Conservation (phyloP, 2,797 vertebrate genomes). For the Lepus oiostolus region DNA sequence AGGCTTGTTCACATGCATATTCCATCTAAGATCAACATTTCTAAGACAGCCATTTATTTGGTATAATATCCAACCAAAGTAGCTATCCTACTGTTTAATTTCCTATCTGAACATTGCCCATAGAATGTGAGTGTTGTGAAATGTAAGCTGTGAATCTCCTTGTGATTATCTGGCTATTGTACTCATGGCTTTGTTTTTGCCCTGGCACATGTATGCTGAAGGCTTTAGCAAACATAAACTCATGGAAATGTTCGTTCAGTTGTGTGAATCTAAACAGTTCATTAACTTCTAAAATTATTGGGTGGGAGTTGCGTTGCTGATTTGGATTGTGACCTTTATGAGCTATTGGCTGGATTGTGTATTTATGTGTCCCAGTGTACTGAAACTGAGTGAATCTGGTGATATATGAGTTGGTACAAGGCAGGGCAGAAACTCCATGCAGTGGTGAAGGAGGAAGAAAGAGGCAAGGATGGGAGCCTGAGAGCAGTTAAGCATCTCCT, state of each 20-base stretch:
- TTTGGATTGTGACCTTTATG: conserved; percentile 76
- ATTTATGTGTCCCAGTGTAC: conserved; percentile 71
- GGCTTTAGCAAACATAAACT: conserved; percentile 75
- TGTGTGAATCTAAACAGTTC: conserved; percentile 78
- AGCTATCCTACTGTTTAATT: not conserved
- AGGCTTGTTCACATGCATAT: not conserved
- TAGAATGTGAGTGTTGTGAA: not conserved
- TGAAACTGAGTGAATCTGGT: conserved; percentile 67
- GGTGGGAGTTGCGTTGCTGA: conserved; percentile 73
- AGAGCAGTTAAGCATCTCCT: not conserved
- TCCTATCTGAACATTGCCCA: not conserved
- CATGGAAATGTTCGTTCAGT: conserved; percentile 60
- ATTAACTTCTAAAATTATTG: conserved; percentile 82
- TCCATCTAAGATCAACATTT: not conserved
- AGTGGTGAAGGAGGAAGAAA: conserved; percentile 63
- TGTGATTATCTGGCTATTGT: not conserved
- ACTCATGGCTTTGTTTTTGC: conserved; percentile 62
- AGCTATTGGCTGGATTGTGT: conserved; percentile 61
- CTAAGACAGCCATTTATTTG: not conserved
- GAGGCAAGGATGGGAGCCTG: not conserved
- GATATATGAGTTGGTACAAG: conserved; percentile 25
- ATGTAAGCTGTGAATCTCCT: not conserved
- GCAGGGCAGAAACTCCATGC: conserved; percentile 28
- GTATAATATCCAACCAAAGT: not conserved
- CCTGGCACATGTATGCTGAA: conserved; percentile 40